Evolutionary conservation across 2,797 vertebrate genomes (phyloP), one percentile per base, ranked within the genome.

Genomic region (Xenopus petersii): DNA sequence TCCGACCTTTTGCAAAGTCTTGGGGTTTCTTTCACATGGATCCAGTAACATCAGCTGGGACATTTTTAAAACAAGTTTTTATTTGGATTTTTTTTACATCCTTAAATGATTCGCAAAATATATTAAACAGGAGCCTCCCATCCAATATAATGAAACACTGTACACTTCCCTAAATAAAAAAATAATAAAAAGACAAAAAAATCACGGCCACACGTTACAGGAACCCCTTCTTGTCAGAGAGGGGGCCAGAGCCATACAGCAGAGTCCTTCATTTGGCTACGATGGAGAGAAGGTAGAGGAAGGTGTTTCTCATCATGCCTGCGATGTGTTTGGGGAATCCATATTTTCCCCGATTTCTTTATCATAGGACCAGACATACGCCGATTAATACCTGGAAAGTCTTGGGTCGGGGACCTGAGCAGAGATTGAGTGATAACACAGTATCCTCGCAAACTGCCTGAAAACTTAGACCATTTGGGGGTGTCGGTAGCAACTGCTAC

Each of bases 41-140:
- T 64, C 48, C 67, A 75, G 36, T 64, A 60, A 71, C 10, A 63
- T 46, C 17, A n/a, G 59, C 77, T 72, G 11, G 17, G 72, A 64
- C 78, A 71, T 60, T 51, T 69, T 78, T 77, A 77, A 92, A 92
- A 94, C 88, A 90, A 89, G 84, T 93, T 74, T 76, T 93, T 94
- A 91, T 92, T 93, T 88, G 86, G 82, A 90, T 90, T 92, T 88
- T 30, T 30, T 89, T 85, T 85, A 88, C 90, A 91, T 90, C 87
- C 84, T 93, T 93, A 88, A 90, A 91, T 91, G 85, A 92, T 86
- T 87, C 75, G 86, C 86, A 92, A 91, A 78, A 92, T 89, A 91
- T 91, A 93, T 87, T 89, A 91, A 93, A 89, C 86, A 88, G 87
- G 85, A 77, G 87, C 81, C 81, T 85, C 83, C 82, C 81, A 64